phyloP scores from a whole-genome alignment of 2,113 vertebrate species.

The Eublepharis macularius region DNA sequence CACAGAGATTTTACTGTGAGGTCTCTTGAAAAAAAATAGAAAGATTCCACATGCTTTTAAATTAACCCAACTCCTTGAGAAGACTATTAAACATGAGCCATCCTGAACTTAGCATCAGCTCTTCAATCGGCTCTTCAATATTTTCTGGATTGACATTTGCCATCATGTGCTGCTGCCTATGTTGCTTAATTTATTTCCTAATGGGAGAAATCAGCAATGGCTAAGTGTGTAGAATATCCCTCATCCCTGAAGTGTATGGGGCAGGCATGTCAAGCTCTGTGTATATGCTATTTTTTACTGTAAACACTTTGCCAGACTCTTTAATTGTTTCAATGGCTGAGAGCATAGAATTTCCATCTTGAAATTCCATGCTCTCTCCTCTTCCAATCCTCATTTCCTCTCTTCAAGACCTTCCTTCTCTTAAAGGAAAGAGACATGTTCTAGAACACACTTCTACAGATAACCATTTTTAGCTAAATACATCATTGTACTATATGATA shows the following conservation, averaged over 20 bases:
- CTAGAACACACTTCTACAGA: background rate
- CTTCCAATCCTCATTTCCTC: background rate
- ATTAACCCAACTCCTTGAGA: background rate
- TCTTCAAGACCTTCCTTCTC: background rate
- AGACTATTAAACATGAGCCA: background rate
- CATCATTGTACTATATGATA: too few relatives aligned
- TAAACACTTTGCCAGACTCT: background rate
- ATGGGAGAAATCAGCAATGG: too few relatives aligned
- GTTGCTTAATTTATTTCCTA: too few relatives aligned
- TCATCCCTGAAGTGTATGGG: too few relatives aligned
- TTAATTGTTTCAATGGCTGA: too few relatives aligned
- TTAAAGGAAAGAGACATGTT: background rate
- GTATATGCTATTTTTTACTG: background rate
- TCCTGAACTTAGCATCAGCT: background rate
- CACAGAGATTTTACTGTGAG: background rate
- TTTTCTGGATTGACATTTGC: too few relatives aligned
- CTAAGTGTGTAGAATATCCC: too few relatives aligned
- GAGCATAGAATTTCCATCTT: too few relatives aligned
- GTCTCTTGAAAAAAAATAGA: background rate
- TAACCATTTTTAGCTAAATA: background rate
- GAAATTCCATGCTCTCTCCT: background rate
- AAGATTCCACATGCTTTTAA: background rate
- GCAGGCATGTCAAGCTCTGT: too few relatives aligned
- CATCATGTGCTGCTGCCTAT: too few relatives aligned
- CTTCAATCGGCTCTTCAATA: too few relatives aligned